Base-by-base conservation (phyloP, 2,113 vertebrate species). In the Myrmecophaga tridactyla region DNA sequence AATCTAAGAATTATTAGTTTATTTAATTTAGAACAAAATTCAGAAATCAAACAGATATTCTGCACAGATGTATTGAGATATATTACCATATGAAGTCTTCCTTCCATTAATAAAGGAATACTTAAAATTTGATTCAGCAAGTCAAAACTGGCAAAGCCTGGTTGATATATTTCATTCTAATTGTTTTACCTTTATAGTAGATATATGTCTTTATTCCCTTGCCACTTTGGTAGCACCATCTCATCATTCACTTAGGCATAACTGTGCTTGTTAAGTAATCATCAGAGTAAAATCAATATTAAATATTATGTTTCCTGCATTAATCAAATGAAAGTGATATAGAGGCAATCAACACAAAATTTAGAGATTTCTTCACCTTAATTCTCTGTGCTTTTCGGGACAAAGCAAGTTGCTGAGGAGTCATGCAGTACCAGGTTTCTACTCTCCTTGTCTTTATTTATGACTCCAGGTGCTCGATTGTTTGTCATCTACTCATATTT, bases 181-280 rank as follows among this genome's bases (percentile, higher is more conserved):
- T 94, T 83, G 78, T 75, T 95, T 89, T 86, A 89, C 63, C 75
- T 94, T 92, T 91, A 43, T 3, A 80, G 14, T 43, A 78, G 73
- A 80, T 70, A n/a, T 56, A 76, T 84, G 80, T 95, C 53, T 96
- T 90, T 92, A 63, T 90, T 63, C 25, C 86, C 43, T 48, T 89
- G 89, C 94, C 82, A 96, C 78, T 92, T 96, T 96, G 94, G 86
- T 91, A 89, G 86, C 63, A n/a, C 89, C 18, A 27, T 93, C 81
- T 95, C 96, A 96, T 97, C 93, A 41, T 31, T 97, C 93, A 96
- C 86, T 89, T 89, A 86, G 88, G n/a, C 78, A 96, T 95, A 96
- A 96, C 94, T 76, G 18, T 95, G 92, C 94, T 96, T 92, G 43
- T 96, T 94, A 95, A 97, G 92, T 78, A 94, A 80, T 78, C 88